phyloP scores from a whole-genome alignment of 2,113 vertebrate genomes.

The Sphaerodactylus townsendi region DNA sequence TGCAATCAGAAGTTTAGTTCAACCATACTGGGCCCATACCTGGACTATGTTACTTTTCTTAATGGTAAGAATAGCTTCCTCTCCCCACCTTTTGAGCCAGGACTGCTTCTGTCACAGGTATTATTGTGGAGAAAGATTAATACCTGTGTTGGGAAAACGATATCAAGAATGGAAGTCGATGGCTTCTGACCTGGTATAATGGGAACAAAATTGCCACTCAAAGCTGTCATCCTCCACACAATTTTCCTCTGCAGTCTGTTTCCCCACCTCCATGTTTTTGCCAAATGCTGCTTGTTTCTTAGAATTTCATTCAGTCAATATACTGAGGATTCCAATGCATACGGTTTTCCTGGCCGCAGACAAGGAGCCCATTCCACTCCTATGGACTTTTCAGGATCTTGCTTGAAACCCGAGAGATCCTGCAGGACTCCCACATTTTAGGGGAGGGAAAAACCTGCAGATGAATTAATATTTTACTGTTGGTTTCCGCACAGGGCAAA shows the following conservation, averaged over 20 bases:
- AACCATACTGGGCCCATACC: not conserved
- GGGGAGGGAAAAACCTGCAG: no score
- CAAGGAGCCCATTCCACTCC: not conserved
- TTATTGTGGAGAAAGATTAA: not conserved
- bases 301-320: not conserved
- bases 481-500: no score
- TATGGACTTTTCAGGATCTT: not conserved
- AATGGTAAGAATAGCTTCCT: not conserved
- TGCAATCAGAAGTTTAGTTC: not conserved
- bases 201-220: not conserved
- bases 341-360: not conserved
- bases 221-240: not conserved
- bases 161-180: not conserved
- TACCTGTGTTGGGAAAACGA: not conserved
- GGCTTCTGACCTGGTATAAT: not conserved
- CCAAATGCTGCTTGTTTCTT: not conserved
- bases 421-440: not conserved
- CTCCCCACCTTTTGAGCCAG: not conserved
- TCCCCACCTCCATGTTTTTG: not conserved
- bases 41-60: not conserved
- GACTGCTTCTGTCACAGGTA: not conserved
- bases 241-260: not conserved
- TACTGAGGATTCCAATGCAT: no score
- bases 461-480: no score
- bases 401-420: not conserved